These are phyloP conservation scores for Xestobium rufovillosum DNA, from an alignment of 2,888 invertebrate species.

Conservation along the genomic window DNA sequence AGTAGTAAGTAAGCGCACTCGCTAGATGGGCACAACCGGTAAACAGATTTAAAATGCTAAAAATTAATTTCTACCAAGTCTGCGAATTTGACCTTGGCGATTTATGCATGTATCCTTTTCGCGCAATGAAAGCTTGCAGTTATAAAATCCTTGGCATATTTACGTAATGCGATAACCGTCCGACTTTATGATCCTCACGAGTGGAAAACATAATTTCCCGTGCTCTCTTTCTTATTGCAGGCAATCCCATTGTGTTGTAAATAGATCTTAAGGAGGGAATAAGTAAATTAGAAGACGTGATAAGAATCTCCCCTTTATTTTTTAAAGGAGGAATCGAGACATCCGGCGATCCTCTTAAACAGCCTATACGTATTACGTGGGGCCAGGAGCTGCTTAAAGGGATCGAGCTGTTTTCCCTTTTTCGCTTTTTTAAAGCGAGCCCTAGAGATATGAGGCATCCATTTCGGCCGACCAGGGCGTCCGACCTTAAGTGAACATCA, in stretches of 20 bases:
- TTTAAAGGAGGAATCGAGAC: conserved; percentile 39
- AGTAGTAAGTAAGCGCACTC: too few species aligned
- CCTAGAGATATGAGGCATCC: conserved; percentile 38
- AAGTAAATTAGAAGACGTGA: conserved; percentile 76
- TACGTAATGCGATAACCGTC: too few species aligned
- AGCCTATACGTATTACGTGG: conserved; percentile 30
- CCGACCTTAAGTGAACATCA: conserved; percentile 28
- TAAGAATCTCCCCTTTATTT: conserved; percentile 65
- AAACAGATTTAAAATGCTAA: too few species aligned
- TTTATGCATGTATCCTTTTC: too few species aligned
- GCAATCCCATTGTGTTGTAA: conserved; percentile 47
- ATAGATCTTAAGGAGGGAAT: conserved; percentile 68
- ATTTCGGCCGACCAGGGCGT: conserved; percentile 30
- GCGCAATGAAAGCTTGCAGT: too few species aligned
- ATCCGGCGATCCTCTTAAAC: conserved; percentile 32
- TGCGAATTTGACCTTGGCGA: too few species aligned
- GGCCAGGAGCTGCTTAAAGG: too few species aligned
- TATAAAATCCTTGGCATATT: too few species aligned
- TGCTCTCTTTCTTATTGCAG: conserved; percentile 35
- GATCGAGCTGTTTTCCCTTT: conserved; percentile 37
- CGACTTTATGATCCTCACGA: not conserved
- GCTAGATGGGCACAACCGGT: too few species aligned
- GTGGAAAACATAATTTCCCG: conserved; percentile 30
- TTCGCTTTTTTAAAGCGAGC: conserved; percentile 36
- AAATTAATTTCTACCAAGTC: too few species aligned